Evolutionary conservation across 2,113 vertebrate genomes (phyloP).

Genomic region (Numida meleagris): DNA sequence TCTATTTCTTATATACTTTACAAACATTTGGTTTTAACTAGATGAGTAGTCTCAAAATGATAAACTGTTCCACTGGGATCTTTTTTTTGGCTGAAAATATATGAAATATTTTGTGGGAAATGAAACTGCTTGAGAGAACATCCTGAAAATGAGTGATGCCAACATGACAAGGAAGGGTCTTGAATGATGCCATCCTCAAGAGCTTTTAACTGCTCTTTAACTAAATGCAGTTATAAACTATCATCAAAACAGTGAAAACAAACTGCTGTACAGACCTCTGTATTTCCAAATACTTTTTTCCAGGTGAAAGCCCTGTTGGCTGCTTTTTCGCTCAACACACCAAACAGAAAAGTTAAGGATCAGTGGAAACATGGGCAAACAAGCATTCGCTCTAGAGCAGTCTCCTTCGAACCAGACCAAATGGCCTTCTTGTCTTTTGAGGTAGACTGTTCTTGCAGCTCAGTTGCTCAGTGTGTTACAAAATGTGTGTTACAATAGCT

Average conservation of each 20-base stretch:
- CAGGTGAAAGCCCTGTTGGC: background rate
- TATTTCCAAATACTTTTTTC: background rate
- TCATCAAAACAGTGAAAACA: background rate
- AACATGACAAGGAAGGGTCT: background rate
- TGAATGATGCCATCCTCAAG: background rate
- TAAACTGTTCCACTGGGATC: background rate
- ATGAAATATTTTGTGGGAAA: background rate
- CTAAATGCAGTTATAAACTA: background rate
- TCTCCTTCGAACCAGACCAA: background rate
- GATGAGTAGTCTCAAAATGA: background rate
- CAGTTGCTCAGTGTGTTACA: background rate
- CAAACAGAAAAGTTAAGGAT: background rate
- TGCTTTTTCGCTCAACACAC: background rate
- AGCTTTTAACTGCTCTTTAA: background rate
- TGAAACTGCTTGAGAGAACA: background rate
- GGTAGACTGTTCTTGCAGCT: background rate
- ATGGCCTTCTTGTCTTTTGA: background rate
- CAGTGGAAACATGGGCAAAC: fast-evolving
- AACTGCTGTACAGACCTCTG: background rate
- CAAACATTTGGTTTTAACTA: background rate
- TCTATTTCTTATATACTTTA: background rate
- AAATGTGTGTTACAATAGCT: background rate
- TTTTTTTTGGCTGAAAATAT: background rate
- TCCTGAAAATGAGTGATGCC: background rate
- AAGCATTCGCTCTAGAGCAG: background rate